Base-by-base conservation (phyloP, 2,113 vertebrate species). In the Dasypus novemcinctus region DNA sequence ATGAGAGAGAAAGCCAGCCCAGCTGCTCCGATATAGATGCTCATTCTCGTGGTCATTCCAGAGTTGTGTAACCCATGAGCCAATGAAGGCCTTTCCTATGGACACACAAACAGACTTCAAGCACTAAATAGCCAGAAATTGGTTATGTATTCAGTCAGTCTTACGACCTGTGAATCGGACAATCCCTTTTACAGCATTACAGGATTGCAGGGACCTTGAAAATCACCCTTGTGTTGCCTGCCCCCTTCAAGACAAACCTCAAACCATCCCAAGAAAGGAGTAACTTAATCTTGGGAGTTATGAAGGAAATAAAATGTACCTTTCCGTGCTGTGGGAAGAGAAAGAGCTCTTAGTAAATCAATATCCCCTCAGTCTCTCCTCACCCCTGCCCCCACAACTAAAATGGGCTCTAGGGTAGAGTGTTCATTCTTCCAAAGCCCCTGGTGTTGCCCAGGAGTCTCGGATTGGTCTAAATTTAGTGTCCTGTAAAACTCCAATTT, bases 31-130 rank as follows among this genome's bases (percentile, higher is more conserved):
- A 96, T n/a, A 25, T 78, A 96, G 79, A 97, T 0, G 11, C 31
- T 41, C 7, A 1, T 69, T 41, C 64, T 63, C 54, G 33, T 84
- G 13, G 12, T 46, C 27, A 2, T 14, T 27, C 1, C 27, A 9
- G 87, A 4, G 8, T 81, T 86, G 59, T 90, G 82, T 54, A 94
- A 46, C 12, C 91, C 91, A 38, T 66, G 5, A 75, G 31, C 3
- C 72, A 41, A 4, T 25, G 49, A 66, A 29, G 21, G 29, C 6
- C 31, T 71, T 61, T 92, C 31, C 97, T 97, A 31, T 41, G n/a
- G 15, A 96, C 91, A 96, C 43, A 79, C 52, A 91, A 95, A 95
- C 36, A 95, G 74, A 71, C 57, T 4, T 83, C 33, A 96, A 87
- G 74, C 11, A 83, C 41, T 41, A 66, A 72, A 57, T 12, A 46